Base-by-base conservation (phyloP, 2,797 vertebrate species). In the Anas capensis region DNA sequence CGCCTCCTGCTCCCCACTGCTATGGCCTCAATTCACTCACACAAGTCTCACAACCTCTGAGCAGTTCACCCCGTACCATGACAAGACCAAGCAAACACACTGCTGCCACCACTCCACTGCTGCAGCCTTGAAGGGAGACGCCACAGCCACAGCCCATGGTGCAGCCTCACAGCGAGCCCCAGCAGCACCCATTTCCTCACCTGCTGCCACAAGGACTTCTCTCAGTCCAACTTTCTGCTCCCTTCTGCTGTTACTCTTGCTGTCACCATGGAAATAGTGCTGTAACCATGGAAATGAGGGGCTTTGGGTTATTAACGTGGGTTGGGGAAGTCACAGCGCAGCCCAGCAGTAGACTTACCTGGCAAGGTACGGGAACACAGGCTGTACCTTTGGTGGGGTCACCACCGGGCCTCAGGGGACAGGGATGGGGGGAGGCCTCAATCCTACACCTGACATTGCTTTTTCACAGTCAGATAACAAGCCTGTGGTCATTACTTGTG, bases 341-440 rank as follows among this genome's bases (percentile, higher is more conserved):
- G 4, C 36, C 62, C 54, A 6, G 1, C 0, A 4, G 29, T 76
- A 36, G 46, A 26, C 23, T 78, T 26, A 7, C 29, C 12, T 57
- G 36, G 5, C 62, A 19, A 75, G 58, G 34, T 26, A 38, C 0
- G 3, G 31, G 14, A 27, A 5, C 40, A 8, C 12, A 17, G 66
- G 49, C 76, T 11, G 34, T 10, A 19, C 36, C 31, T n/a, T 56
- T n/a, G 29, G 29, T 19, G 17, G 53, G 53, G 42, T n/a, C 18
- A 27, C 34, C 1, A 0, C 36, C 1, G 4, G 0, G 3, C 20
- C 33, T 14, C 3, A 1, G 17, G 26, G 40, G 44, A 54, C 19
- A 1, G 0, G 14, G 27, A 56, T 6, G 23, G 33, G 15, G 8
- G n/a, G 36, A 4, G 21, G 36, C 33, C 51, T 61, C 51, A 14